Percentiles rank a stretch among this genome's conserved stretches.
These are phyloP conservation scores for Tipula unca DNA, from an alignment of 2,888 invertebrate genomes.

Conservation along the genomic window DNA sequence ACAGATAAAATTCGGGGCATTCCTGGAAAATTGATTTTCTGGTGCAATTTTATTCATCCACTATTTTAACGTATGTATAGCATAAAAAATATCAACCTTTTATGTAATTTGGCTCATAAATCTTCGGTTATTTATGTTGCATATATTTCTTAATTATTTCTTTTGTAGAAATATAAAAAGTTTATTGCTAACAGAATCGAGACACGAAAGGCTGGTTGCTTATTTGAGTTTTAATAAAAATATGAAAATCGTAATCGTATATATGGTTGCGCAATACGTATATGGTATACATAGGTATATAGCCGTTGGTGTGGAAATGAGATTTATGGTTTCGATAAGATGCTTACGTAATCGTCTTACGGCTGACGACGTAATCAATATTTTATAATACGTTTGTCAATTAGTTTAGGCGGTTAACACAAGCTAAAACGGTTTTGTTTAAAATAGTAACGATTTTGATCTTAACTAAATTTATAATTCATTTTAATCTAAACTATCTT, in stretches of 20 bases:
- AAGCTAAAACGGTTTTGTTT: too few relatives aligned
- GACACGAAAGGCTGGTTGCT: not conserved
- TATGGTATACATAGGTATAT: not conserved
- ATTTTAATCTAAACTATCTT: too few relatives aligned
- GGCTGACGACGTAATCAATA: not conserved
- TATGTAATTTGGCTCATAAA: not conserved
- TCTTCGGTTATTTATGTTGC: not conserved
- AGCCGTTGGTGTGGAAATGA: not conserved
- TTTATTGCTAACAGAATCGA: not conserved
- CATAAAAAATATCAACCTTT: not conserved
- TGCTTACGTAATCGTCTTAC: not conserved
- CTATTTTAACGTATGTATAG: not conserved
- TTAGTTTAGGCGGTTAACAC: too few relatives aligned
- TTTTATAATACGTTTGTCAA: too few relatives aligned
- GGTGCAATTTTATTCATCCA: not conserved
- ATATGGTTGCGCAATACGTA: not conserved
- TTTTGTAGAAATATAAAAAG: not conserved
- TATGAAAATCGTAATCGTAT: not conserved
- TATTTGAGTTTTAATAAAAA: not conserved
- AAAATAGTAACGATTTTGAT: too few relatives aligned
- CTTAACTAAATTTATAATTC: too few relatives aligned
- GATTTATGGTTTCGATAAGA: not conserved
- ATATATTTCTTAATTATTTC: not conserved
- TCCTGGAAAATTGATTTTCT: not conserved
- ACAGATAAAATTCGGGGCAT: not conserved